These are phyloP conservation scores for Nematolebias whitei DNA, from an alignment of 2,113 vertebrate species.

Conservation along the genomic window DNA sequence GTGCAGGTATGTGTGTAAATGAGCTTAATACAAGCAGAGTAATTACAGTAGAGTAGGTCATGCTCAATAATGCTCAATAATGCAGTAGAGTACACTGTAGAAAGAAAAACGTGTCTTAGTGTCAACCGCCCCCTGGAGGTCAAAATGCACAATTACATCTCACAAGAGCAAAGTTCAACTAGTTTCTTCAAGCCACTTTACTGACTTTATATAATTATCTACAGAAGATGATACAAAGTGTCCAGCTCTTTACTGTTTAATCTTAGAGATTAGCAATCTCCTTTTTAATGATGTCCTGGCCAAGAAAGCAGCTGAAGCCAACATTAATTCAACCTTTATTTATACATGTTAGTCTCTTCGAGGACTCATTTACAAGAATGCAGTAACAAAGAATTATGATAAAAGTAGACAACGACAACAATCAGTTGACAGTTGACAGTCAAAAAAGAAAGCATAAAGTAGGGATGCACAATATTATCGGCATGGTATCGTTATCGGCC, in stretches of 20 bases:
- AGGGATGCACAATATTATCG: too few species aligned
- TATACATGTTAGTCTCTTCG: too few species aligned
- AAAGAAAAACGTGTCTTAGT: not conserved
- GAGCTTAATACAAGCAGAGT: not conserved
- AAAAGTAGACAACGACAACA: too few species aligned
- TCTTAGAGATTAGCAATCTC: not conserved
- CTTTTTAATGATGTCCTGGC: not conserved
- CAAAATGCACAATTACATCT: constrained; percentile 6
- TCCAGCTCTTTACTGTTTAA: not conserved
- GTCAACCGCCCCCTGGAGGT: constrained; percentile 56
- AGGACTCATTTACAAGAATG: too few species aligned
- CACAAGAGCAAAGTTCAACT: not conserved
- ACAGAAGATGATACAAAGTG: not conserved
- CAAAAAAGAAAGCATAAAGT: too few species aligned
- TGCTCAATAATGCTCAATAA: too few species aligned
- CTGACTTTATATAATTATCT: not conserved
- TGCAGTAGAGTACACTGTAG: not conserved
- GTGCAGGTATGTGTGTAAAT: constrained; percentile 15
- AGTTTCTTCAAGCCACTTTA: not conserved
- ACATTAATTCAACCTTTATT: too few species aligned
- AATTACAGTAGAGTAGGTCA: not conserved
- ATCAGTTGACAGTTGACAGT: too few species aligned
- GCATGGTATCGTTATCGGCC: too few species aligned
- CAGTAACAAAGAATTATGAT: too few species aligned
- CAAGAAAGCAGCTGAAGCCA: not conserved